Conservation (phyloP, 1,140 invertebrate species). For the Varroa destructor region DNA sequence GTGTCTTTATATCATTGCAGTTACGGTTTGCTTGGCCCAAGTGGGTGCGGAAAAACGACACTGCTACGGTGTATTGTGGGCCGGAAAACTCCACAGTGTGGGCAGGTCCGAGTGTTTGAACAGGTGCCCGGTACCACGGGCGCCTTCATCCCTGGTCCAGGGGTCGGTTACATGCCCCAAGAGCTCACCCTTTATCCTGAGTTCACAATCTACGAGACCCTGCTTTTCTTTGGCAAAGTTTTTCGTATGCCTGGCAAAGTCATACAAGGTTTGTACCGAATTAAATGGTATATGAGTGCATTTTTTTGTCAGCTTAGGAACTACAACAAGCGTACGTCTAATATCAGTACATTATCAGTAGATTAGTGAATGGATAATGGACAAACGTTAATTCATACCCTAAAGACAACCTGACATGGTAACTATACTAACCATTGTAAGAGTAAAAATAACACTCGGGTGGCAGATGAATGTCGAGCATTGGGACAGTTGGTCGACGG, state of each 20-base stretch:
- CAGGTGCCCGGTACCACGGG: constrained; percentile 59
- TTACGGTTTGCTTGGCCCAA: constrained; percentile 57
- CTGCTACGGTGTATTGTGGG: constrained; percentile 74
- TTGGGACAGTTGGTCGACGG: no score
- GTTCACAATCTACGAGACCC: constrained; percentile 84
- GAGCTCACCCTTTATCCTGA: constrained; percentile 87
- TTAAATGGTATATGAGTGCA: no score
- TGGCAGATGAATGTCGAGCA: no score
- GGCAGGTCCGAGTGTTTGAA: constrained; percentile 71
- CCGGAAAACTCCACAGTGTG: constrained; percentile 59
- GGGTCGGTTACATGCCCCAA: constrained; percentile 67
- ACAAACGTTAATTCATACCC: no score
- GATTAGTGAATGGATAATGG: no score
- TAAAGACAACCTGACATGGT: no score
- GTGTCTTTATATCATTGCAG: constrained; percentile 41
- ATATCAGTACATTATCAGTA: no score
- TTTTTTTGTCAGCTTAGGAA: no score
- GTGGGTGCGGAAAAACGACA: constrained; percentile 57
- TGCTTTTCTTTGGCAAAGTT: constrained; percentile 92
- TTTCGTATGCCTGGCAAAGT: constrained; percentile 57
- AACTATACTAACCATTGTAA: no score
- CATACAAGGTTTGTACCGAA: neutral
- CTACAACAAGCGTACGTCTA: no score
- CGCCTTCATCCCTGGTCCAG: constrained; percentile 70
- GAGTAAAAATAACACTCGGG: no score